These are phyloP conservation scores for Asarcornis scutulata DNA, from an alignment of 2,113 vertebrate genomes.

Conservation along the genomic window DNA sequence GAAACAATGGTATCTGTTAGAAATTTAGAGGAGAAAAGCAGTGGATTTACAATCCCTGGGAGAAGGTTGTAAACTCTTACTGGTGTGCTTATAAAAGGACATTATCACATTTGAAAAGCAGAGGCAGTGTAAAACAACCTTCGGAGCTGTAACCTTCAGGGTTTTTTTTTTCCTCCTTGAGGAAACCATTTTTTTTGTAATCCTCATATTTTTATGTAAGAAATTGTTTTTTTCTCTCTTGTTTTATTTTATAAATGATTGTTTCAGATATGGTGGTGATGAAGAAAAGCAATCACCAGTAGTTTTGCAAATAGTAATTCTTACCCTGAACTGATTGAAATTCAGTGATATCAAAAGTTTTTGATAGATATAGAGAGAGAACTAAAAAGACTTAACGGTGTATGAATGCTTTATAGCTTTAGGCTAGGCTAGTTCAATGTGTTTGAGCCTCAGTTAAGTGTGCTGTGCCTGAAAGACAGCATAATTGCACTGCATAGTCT, in stretches of 20 bases:
- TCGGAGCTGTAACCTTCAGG: slow-evolving; percentile 43
- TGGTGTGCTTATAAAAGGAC: slow-evolving; percentile 53
- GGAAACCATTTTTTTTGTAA: not conserved
- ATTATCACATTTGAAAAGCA: slow-evolving; percentile 35
- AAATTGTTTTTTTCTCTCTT: not conserved
- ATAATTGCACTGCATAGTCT: not conserved
- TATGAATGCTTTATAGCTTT: not conserved
- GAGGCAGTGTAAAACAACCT: slow-evolving; percentile 43
- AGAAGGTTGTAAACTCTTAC: slow-evolving; percentile 61
- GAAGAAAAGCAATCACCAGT: not conserved
- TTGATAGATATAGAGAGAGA: not conserved
- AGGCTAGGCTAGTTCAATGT: not conserved
- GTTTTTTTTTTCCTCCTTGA: slow-evolving; percentile 43
- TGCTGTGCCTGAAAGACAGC: not conserved
- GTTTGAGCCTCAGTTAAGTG: not conserved
- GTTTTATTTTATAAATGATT: not conserved
- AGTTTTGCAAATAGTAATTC: not conserved
- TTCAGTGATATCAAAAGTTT: not conserved
- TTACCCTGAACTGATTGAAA: not conserved
- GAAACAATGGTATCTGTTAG: slow-evolving; percentile 64
- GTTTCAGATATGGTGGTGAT: not conserved
- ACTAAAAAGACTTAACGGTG: not conserved
- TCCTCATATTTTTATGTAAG: not conserved
- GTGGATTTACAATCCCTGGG: slow-evolving; percentile 67
- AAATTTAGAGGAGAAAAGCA: slow-evolving; percentile 58